Conservation (phyloP, 2,797 vertebrate genomes). For the Cossypha dichroa region DNA sequence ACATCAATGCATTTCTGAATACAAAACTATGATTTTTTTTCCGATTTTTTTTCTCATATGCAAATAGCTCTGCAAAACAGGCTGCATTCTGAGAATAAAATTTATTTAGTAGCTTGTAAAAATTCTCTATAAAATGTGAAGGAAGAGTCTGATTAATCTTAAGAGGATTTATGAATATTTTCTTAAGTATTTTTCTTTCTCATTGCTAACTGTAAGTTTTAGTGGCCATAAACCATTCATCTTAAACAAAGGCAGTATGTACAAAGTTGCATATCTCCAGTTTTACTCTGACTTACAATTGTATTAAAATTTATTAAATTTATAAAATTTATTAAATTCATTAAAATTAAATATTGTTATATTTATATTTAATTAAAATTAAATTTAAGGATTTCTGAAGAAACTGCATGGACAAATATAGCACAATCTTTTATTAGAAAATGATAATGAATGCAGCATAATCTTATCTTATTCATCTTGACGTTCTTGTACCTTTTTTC, state of each 20-base stretch:
- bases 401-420: neutral
- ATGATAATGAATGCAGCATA: neutral
- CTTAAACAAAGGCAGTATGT: neutral
- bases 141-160: neutral
- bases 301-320: neutral
- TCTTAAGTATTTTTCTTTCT: neutral
- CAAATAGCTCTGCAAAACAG: neutral
- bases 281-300: neutral
- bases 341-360: too few relatives aligned
- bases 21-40: neutral
- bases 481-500: neutral
- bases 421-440: neutral
- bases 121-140: neutral
- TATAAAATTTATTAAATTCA: too few relatives aligned
- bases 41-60: neutral
- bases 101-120: neutral
- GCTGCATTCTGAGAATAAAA: neutral
- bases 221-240: neutral
- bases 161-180: neutral
- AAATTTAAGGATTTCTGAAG: neutral
- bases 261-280: neutral
- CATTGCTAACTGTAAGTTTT: neutral
- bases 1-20: neutral
- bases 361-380: neutral
- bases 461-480: neutral